A percentile compares a stretch with the other conserved stretches of the same genome.
Conservation (phyloP, 2,113 vertebrate genomes). For the Neolamprologus sp. region DNA sequence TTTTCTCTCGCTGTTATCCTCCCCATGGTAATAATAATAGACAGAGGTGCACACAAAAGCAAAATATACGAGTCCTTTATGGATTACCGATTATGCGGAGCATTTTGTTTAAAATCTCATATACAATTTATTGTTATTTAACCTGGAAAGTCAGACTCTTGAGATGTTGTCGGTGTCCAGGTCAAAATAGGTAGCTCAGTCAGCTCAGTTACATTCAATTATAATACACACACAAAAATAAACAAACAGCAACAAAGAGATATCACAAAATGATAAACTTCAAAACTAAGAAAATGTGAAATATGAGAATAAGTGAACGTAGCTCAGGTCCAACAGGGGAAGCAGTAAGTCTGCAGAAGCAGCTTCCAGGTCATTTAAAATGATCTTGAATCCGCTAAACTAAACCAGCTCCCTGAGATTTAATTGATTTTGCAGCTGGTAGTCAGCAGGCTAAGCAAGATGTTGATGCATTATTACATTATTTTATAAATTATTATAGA, state of each 20-base stretch:
- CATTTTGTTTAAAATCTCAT: neutral
- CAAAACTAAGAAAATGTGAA: neutral
- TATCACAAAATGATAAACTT: neutral
- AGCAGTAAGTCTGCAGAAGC: neutral
- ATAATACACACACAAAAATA: neutral
- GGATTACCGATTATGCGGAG: neutral
- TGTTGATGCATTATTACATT: neutral
- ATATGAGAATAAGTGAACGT: neutral
- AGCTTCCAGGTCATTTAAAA: neutral
- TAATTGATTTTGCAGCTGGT: neutral
- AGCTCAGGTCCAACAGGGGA: neutral
- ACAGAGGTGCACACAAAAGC: neutral
- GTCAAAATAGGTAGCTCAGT: neutral
- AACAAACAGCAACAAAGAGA: neutral
- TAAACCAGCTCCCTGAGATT: neutral
- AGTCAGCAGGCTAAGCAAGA: neutral
- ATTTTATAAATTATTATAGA: neutral
- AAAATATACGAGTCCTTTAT: neutral
- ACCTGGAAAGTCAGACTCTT: accelerated
- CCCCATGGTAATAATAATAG: neutral
- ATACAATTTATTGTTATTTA: neutral
- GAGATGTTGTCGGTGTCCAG: neutral
- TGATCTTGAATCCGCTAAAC: neutral
- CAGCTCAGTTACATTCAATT: neutral
- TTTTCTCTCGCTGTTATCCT: neutral